Evolutionary conservation across 2,797 vertebrate species (phyloP).

Genomic region (Oreochromis grahami): DNA sequence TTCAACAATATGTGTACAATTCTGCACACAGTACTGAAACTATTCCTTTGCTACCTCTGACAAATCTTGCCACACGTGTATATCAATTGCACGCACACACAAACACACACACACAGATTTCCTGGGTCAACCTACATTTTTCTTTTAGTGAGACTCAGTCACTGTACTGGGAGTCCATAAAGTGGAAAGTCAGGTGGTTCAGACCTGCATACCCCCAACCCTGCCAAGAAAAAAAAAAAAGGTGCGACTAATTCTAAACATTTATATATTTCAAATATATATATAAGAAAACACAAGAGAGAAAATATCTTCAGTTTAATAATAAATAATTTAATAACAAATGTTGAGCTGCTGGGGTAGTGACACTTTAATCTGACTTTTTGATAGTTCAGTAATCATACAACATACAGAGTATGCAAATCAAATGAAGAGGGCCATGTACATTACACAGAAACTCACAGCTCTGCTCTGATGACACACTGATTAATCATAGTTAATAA

Average conservation of each 20-base stretch:
- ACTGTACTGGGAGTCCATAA: not conserved
- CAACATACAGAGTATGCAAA: not conserved
- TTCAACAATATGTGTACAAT: not conserved
- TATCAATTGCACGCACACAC: not conserved
- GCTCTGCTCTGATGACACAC: not conserved
- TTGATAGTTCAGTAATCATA: not conserved
- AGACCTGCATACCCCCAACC: not conserved
- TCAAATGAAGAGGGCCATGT: not conserved
- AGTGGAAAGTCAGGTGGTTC: not conserved
- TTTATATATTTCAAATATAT: not conserved
- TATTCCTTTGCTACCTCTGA: not conserved
- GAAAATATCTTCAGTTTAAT: not conserved
- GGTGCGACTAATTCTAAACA: not conserved
- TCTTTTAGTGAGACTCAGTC: constrained; percentile 3
- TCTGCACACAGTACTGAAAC: not conserved
- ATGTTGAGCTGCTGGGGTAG: not conserved
- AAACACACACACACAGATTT: not conserved
- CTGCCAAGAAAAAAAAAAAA: not conserved
- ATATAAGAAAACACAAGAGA: not conserved
- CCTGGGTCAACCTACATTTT: constrained; percentile 41
- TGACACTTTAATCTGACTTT: not conserved
- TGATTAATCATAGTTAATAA: not conserved
- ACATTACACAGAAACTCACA: not conserved
- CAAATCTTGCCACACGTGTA: not conserved
- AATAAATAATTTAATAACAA: not conserved